These are phyloP conservation scores for Lasioglossum calceatum DNA, from an alignment of 2,888 invertebrate species.

Conservation along the genomic window DNA sequence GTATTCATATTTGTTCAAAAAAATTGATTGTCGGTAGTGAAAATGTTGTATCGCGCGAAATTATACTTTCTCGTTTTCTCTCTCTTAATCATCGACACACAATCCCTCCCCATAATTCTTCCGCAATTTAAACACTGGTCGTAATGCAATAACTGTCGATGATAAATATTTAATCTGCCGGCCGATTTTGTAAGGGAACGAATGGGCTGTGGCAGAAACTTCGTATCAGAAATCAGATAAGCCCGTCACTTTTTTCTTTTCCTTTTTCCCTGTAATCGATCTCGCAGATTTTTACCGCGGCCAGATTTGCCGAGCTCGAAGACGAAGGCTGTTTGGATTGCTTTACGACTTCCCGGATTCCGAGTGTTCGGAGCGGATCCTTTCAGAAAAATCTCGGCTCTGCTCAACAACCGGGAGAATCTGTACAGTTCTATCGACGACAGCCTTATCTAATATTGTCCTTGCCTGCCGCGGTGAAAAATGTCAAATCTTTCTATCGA, in stretches of 20 bases:
- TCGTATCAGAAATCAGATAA: conserved; percentile 56
- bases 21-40: neutral
- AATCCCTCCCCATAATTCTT: neutral
- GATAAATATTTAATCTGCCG: conserved; percentile 42
- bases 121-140: conserved; percentile 5
- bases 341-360: conserved; percentile 69
- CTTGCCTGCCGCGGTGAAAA: conserved; percentile 58
- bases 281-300: conserved; percentile 37
- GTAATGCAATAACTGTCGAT: conserved; percentile 1
- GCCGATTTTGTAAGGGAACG: conserved; percentile 26
- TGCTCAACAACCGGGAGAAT: conserved; percentile 30
- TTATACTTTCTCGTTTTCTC: neutral
- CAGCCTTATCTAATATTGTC: conserved; percentile 71
- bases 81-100: neutral
- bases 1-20: neutral
- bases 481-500: neutral
- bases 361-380: conserved; percentile 24
- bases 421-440: conserved; percentile 54
- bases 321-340: conserved; percentile 48
- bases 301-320: conserved; percentile 35
- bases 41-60: neutral
- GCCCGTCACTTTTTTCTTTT: conserved; percentile 30
- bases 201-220: conserved; percentile 15
- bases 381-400: conserved; percentile 49
- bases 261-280: conserved; percentile 34